Evolutionary conservation across 2,113 vertebrate species (phyloP).

Genomic region (Emydocephalus ijimae): DNA sequence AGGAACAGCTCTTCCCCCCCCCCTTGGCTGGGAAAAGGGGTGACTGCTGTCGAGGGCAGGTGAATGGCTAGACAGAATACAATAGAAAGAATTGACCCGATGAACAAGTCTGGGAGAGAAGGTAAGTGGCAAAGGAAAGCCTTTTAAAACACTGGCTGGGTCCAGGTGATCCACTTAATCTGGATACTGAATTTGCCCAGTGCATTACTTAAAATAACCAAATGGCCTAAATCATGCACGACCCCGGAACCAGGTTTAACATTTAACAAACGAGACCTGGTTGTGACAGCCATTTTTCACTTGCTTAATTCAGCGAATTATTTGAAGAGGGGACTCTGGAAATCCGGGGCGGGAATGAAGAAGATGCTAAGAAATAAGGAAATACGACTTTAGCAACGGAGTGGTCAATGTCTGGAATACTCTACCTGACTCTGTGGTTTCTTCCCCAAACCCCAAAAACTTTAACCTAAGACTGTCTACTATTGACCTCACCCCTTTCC

Average conservation of each 20-base stretch:
- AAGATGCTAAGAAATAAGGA: background rate
- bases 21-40: background rate
- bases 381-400: too few species aligned
- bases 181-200: background rate
- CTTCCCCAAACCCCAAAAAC: too few species aligned
- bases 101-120: background rate
- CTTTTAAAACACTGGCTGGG: background rate
- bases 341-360: background rate
- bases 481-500: too few species aligned
- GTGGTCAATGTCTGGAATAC: too few species aligned
- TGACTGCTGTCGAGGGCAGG: background rate
- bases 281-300: background rate
- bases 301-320: background rate
- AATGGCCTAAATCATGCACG: background rate
- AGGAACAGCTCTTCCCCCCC: background rate
- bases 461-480: too few species aligned
- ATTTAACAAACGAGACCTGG: background rate
- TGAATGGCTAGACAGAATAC: background rate
- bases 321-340: background rate
- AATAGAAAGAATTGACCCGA: too few species aligned
- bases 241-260: background rate
- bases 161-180: background rate
- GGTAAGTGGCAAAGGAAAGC: background rate
- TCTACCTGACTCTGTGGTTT: too few species aligned
- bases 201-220: background rate